Evolutionary conservation across 2,113 vertebrate genomes (phyloP), one percentile per base, ranked within the genome.

Genomic region (Gadus chalcogrammus): DNA sequence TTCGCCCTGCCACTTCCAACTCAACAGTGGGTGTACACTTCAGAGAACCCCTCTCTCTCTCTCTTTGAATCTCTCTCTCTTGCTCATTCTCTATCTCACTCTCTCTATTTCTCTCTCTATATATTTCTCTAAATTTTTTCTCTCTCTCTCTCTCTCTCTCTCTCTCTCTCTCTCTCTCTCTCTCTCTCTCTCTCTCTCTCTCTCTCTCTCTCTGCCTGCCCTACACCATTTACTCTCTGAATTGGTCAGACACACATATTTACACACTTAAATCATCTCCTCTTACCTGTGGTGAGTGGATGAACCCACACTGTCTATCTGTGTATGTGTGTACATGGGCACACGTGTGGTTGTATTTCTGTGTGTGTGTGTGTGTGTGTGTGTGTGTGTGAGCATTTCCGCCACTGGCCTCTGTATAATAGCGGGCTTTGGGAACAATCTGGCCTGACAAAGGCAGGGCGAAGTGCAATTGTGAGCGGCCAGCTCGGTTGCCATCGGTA

Each of bases 1-100:
- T 84, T 88, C 85, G 81, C 84, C 87, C 87, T 79, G 71, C 77
- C 79, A 88, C 90, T 91, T 91, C 91, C 90, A 90, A 91, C 87
- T 82, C 82, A 73, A 59, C 74, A 65, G 35, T 28, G 67, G 82
- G 87, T 83, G 85, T 87, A 88, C 82, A 90, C 87, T 86, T 88
- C 87, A 84, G n/a, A 80, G 79, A 83, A 65, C 78, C 72, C 81
- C 78, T 74, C 61, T 72, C 59, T 75, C 71, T 27, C 66, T 22
- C 22, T 83, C 68, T 82, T 42, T 82, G 71, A 76, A 69, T 84
- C 78, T 73, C 68, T 73, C 78, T 87, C 55, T 3, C 2, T 17
- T 16, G 17, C 2, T 17, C 55, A n/a, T 3, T 58, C 55, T 58
- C 55, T 17, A 15, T 58, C 55, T 58, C 55, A n/a, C 55, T 58